Evolutionary conservation across 2,888 invertebrate genomes (phyloP).

Genomic region (Drosophila quinaria): DNA sequence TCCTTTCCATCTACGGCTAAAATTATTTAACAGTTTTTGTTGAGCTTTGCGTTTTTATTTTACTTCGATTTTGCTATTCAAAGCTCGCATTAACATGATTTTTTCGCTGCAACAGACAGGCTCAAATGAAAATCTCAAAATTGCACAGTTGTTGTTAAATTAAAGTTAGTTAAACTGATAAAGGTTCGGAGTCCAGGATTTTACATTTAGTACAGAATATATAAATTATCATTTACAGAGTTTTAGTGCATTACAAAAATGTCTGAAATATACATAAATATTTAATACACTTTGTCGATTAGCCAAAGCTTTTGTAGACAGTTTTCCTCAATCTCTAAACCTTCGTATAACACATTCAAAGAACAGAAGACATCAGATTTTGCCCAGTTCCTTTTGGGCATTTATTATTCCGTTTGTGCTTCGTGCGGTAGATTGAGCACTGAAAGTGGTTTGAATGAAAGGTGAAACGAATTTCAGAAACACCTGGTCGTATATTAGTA

Average conservation of each 20-base stretch:
- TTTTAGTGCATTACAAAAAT: constrained; percentile 5
- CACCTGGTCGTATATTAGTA: constrained; percentile 42
- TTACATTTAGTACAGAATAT: background rate
- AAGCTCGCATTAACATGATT: background rate
- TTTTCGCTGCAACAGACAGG: no score
- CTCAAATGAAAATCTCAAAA: background rate
- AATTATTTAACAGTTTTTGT: no score
- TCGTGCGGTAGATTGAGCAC: constrained; percentile 25
- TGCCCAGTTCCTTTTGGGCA: constrained; percentile 2
- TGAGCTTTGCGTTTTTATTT: no score
- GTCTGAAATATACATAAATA: background rate
- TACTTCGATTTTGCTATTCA: no score
- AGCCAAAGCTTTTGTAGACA: constrained; percentile 20
- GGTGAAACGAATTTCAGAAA: constrained; percentile 34
- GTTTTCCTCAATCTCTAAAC: constrained; percentile 40
- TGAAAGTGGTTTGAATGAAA: constrained; percentile 19
- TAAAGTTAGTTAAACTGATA: no score
- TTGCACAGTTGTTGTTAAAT: background rate
- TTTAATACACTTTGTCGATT: constrained; percentile 28
- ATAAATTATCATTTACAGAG: background rate
- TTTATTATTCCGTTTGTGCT: constrained; percentile 45
- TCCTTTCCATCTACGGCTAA: no score
- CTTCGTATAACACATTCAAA: background rate
- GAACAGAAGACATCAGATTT: constrained; percentile 3
- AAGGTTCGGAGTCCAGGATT: background rate